These are phyloP conservation scores for Cyanoramphus novaezelandiae DNA, from an alignment of 2,113 vertebrate species.

Conservation along the genomic window DNA sequence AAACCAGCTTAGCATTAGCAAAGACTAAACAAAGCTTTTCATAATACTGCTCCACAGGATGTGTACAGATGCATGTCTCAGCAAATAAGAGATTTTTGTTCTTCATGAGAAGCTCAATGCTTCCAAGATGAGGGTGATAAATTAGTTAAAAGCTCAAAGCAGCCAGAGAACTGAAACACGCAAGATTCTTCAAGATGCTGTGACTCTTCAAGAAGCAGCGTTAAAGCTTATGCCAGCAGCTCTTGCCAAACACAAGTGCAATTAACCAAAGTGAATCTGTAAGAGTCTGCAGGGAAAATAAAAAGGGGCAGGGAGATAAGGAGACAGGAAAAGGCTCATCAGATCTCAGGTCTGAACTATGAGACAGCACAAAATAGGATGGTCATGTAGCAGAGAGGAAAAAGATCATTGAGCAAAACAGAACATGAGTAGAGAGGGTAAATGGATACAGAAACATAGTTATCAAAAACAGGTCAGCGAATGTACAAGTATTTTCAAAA, in stretches of 20 bases:
- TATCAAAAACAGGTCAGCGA: neutral
- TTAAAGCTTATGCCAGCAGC: slow-evolving; percentile 8
- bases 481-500: neutral
- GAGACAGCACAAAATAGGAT: neutral
- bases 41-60: neutral
- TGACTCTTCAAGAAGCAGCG: neutral
- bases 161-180: neutral
- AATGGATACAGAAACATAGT: neutral
- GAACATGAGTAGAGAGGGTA: neutral
- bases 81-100: neutral
- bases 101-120: neutral
- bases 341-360: neutral
- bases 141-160: slow-evolving; percentile 36
- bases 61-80: neutral
- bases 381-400: neutral
- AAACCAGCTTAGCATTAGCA: neutral
- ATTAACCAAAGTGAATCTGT: slow-evolving; percentile 46
- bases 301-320: neutral
- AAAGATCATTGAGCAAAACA: neutral
- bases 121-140: neutral
- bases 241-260: slow-evolving; percentile 40
- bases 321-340: neutral
- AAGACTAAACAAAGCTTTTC: neutral
- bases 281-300: neutral
- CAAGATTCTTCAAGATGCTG: neutral